Percentiles rank a stretch among this genome's conserved stretches.
Evolutionary conservation across 2,888 invertebrate genomes (phyloP).

Genomic region (Mechanitis mazaeus): DNA sequence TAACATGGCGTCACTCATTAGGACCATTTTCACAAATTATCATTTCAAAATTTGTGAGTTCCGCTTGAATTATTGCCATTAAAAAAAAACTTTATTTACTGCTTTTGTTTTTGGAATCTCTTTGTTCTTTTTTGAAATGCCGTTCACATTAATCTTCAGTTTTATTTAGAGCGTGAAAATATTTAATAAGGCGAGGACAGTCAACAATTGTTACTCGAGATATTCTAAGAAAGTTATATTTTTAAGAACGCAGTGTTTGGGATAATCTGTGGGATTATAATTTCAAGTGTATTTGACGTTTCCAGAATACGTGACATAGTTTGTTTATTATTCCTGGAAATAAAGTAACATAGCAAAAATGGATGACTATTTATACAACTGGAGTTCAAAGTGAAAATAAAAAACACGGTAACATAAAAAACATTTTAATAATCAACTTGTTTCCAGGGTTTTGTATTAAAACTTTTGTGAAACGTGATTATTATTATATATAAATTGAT

Average conservation of each 20-base stretch:
- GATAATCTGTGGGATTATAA: slow-evolving; percentile 61
- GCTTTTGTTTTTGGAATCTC: slow-evolving; percentile 51
- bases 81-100: slow-evolving; percentile 60
- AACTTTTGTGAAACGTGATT: no score
- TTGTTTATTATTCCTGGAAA: slow-evolving; percentile 43
- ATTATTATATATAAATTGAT: no score
- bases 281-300: slow-evolving; percentile 63
- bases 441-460: no score
- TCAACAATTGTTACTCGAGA: slow-evolving; percentile 11
- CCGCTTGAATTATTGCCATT: slow-evolving; percentile 49
- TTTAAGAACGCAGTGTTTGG: slow-evolving; percentile 36
- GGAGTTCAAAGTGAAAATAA: no score
- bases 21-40: slow-evolving; percentile 57
- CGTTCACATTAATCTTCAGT: slow-evolving; percentile 12
- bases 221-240: slow-evolving; percentile 35
- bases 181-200: not conserved
- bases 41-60: slow-evolving; percentile 48
- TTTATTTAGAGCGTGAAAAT: slow-evolving; percentile 20
- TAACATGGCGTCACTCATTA: slow-evolving; percentile 40
- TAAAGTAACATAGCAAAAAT: not conserved
- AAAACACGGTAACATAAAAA: not conserved
- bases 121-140: slow-evolving; percentile 18
- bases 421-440: no score
- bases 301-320: slow-evolving; percentile 51
- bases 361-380: no score